Base-by-base conservation (phyloP, 2,113 vertebrate genomes). In the Spermophilus dauricus region DNA sequence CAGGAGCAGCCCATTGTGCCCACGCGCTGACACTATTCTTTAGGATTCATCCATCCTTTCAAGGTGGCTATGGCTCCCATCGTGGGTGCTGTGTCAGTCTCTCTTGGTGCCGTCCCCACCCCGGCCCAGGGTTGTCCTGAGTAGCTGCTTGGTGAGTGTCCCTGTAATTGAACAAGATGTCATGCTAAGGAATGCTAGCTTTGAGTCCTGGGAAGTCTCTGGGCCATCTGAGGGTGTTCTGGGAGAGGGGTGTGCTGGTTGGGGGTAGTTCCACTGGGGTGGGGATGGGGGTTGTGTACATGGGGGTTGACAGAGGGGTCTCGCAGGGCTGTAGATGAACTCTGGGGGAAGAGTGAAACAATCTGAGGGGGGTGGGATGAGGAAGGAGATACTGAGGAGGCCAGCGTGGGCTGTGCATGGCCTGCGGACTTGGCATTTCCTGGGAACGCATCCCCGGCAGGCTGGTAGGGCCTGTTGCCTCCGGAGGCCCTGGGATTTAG, bases 21-120 rank as follows among this genome's bases (percentile, higher is more conserved):
- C 28, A 0, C 0, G 1, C 17, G 42, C 14, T 7, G 26, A 12
- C 8, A 3, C 0, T 2, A 17, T 39, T 26, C 58, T 34, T 65
- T 2, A 34, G 58, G 42, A 69, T 70, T 34, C 45, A 0, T 11
- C 5, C 53, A 8, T 37, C 70, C 32, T 1, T 16, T 26, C 39
- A 8, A 5, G 56, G 14, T 1, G 12, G 10, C 30, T 45, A 8
- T 45, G 34, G 28, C 34, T 78, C 39, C 28, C 2, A 30, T 14
- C 0, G 3, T 53, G 16, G 24, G 24, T 10, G 32, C n/a, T 4
- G 12, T 22, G 34, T 58, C 77, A 67, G 45, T 58, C 26, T 34
- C 51, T 22, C 18, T 45, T 2, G 8, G 39, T 48, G 37, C 14
- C 42, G 12, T 32, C 17, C 6, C 24, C 8, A 14, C 10, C 34